Evolutionary conservation across 2,113 vertebrate species (phyloP).

Genomic region (Mobula hypostoma): DNA sequence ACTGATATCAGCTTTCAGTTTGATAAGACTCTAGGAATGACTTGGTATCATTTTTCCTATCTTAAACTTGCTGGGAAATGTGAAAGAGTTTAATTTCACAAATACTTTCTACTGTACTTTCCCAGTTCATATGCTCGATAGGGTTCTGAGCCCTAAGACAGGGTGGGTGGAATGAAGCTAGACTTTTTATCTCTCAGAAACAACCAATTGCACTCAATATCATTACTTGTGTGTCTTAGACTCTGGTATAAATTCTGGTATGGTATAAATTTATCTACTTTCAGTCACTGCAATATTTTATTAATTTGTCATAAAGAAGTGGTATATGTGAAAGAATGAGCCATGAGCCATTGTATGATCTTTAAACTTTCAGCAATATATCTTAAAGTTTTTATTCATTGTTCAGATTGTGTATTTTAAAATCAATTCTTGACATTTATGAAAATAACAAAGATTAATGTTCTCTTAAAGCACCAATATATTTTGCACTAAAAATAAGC

Average conservation of each 20-base stretch:
- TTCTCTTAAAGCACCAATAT: slow-evolving; percentile 12
- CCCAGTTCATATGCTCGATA: neutral
- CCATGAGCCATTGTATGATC: neutral
- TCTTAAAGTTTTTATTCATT: neutral
- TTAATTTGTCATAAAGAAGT: neutral
- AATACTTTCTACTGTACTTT: neutral
- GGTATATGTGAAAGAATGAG: neutral
- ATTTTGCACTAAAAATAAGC: slow-evolving; percentile 12
- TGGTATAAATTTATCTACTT: neutral
- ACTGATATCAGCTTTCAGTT: no score
- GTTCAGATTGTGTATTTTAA: neutral
- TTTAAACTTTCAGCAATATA: neutral
- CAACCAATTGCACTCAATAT: neutral
- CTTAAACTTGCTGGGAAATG: no score
- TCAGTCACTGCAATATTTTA: neutral
- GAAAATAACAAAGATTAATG: neutral
- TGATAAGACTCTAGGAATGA: no score
- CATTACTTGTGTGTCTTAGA: neutral
- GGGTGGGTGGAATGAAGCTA: neutral
- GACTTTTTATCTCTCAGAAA: neutral
- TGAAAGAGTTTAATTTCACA: neutral
- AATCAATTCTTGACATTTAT: slow-evolving; percentile 6
- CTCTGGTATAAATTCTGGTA: neutral
- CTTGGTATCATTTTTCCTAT: neutral
- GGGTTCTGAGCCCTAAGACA: neutral